Evolutionary conservation across 2,888 invertebrate genomes (phyloP), one percentile per base, ranked within the genome.

Genomic region (Mermis nigrescens): DNA sequence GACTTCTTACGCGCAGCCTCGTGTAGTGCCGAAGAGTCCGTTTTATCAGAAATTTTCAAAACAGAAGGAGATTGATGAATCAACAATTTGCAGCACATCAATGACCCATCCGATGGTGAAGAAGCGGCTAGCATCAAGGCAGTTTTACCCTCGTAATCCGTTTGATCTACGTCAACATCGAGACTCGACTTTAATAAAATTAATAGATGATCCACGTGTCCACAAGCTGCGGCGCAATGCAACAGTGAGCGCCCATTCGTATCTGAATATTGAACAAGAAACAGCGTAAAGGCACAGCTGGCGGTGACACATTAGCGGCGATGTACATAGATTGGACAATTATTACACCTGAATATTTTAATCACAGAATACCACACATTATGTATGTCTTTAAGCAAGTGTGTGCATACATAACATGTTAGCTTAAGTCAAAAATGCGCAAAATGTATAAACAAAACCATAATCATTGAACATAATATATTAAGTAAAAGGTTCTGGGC

Each of bases 221-320:
- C 52, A 22, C 7, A 24, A 7, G 29, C 19, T 3, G 57, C 57
- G 22, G 57, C 57, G 53, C 57, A 57, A 54, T 57, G 57, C 3
- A 57, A 3, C 7, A 31, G 24, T 26, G 57, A 56, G 2, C 57
- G 57, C 4, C 57, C 57, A 24, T 54, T 22, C 7, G 38, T 19
- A 38, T 38, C 38, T 38, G 38, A 38, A 38, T 38, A n/a, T n/a
- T n/a, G n/a, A n/a, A n/a, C n/a, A n/a, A n/a, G n/a, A n/a, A n/a
- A n/a, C n/a, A n/a, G n/a, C n/a, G n/a, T n/a, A n/a, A n/a, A n/a
- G n/a, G n/a, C n/a, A n/a, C n/a, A n/a, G n/a, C n/a, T n/a, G n/a
- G n/a, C n/a, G n/a, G n/a, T n/a, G n/a, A n/a, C n/a, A n/a, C n/a
- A n/a, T n/a, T n/a, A n/a, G n/a, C n/a, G n/a, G n/a, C n/a, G n/a